phyloP scores from a whole-genome alignment of 2,888 invertebrate species.

The Nematopogon swammerdamellus region DNA sequence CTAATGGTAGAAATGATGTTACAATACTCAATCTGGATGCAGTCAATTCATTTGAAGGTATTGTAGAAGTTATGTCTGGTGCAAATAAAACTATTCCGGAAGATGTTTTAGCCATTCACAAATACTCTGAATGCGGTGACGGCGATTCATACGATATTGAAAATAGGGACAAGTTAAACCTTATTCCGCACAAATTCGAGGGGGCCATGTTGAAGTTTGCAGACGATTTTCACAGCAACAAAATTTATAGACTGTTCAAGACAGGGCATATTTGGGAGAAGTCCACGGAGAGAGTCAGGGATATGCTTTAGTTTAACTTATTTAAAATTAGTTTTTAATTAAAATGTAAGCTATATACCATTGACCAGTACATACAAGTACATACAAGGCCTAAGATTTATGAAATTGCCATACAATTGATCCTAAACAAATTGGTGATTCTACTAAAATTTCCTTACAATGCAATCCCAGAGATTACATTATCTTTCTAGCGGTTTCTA shows the following conservation, averaged over 20 bases:
- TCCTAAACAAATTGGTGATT: no score
- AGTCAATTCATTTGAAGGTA: slow-evolving; percentile 40
- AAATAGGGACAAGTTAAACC: slow-evolving; percentile 11
- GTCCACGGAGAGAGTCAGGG: slow-evolving; percentile 30
- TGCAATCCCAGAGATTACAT: no score
- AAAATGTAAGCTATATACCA: no score
- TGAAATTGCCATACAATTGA: no score
- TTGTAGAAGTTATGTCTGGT: slow-evolving; percentile 27
- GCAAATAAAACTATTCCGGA: slow-evolving; percentile 24
- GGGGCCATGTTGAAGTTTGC: slow-evolving; percentile 50
- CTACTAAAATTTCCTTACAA: no score
- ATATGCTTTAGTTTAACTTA: slow-evolving; percentile 31
- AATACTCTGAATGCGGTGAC: slow-evolving; percentile 46
- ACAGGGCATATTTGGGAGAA: slow-evolving; percentile 51
- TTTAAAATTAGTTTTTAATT: no score
- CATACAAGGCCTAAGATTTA: no score
- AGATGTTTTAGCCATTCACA: slow-evolving; percentile 38
- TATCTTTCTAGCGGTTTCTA: no score
- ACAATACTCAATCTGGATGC: slow-evolving; percentile 41
- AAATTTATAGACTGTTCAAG: slow-evolving; percentile 42
- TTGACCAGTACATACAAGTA: no score
- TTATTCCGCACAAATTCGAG: slow-evolving; percentile 42
- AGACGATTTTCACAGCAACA: slow-evolving; percentile 40
- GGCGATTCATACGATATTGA: not conserved
- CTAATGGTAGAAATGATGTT: slow-evolving; percentile 23